phyloP scores from a whole-genome alignment of 2,797 vertebrate genomes.

The Sitta carolinensis region DNA sequence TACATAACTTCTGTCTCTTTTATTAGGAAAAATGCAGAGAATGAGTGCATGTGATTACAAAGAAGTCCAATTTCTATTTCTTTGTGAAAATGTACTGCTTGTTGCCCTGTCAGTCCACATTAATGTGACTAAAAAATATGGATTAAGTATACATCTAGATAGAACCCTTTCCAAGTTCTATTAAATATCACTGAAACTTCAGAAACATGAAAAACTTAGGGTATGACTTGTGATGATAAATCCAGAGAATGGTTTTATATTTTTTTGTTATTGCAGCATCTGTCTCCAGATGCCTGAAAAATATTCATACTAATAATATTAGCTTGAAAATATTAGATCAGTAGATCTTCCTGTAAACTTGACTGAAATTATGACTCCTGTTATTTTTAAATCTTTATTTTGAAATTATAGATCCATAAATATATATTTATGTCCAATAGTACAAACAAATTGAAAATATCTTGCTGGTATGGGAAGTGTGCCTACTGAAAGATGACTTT shows the following conservation, averaged over 20 bases:
- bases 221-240: slow-evolving; percentile 23
- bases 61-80: neutral
- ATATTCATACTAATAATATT: slow-evolving; percentile 45
- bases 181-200: slow-evolving; percentile 2
- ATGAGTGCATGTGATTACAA: neutral
- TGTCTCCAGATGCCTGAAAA: slow-evolving; percentile 22
- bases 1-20: neutral
- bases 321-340: slow-evolving; percentile 21
- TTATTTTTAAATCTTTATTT: neutral
- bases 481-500: neutral
- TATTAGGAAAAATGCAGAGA: neutral
- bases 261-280: slow-evolving; percentile 5
- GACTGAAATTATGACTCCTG: neutral
- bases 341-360: neutral
- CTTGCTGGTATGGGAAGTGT: neutral
- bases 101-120: neutral
- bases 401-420: neutral
- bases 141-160: neutral
- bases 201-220: slow-evolving; percentile 9
- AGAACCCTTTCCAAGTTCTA: neutral
- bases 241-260: neutral
- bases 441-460: neutral
- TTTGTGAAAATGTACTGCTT: neutral
- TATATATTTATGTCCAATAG: neutral
- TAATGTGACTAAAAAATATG: neutral